Evolutionary conservation across 1,140 invertebrate species (phyloP), one percentile per base, ranked within the genome.

Genomic region (Himalopsyche phryganea): DNA sequence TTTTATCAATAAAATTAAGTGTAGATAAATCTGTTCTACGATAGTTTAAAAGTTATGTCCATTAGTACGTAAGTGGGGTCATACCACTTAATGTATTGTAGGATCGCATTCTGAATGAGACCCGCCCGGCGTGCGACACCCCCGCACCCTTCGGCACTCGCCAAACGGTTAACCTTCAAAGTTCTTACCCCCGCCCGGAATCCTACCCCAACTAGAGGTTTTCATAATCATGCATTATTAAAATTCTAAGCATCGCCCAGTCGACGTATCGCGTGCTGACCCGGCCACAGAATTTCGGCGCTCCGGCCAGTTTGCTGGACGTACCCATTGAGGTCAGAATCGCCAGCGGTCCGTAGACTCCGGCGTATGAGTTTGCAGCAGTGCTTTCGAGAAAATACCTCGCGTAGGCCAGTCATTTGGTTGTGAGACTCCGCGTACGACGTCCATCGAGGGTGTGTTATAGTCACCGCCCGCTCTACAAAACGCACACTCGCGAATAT

Each of bases 161-260:
- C 40, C 23, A 20, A 14, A 52, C 47, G 42, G 38, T 49, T 53
- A 54, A 62, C 60, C 60, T 62, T 62, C 54, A 53, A 18, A 20
- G 23, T 48, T 40, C 32, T 41, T 10, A 28, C 33, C 58, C 38
- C 55, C 20, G 9, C 32, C 17, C 10, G 35, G 18, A 33, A 18
- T 33, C 19, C 42, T 28, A 28, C 23, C 23, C 28, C 28, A n/a
- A n/a, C 6, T 41, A 46, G 46, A n/a, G 36, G 33, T 17, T 40
- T 50, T 48, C 50, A 48, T 55, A 55, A 50, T 50, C 59, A 46
- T 61, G 59, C 59, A 61, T 61, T 61, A 61, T 61, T 61, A 55
- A 61, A 61, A 56, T 61, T 48, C 28, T 20, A 48, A 45, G 45
- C 45, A 48, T 50, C 51, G 50, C 35, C 41, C 50, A 36, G 23